A percentile compares a stretch with the other conserved stretches of the same genome.
Conservation (phyloP, 2,113 vertebrate genomes). For the Axis porcinus region DNA sequence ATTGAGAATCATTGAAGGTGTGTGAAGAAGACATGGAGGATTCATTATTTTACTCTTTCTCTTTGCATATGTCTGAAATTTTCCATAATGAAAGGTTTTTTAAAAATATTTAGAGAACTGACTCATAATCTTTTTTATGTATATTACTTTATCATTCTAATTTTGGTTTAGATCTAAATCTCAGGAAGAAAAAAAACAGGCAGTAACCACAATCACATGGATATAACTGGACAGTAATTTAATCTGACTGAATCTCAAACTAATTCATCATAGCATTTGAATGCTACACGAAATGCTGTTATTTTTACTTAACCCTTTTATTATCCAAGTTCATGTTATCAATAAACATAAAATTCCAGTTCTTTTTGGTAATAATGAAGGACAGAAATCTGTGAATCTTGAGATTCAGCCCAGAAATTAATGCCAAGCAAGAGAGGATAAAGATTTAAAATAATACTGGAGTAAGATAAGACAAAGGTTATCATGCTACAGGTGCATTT, state of each 20-base stretch:
- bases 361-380: neutral
- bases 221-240: neutral
- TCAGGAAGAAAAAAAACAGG: neutral
- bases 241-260: neutral
- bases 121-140: neutral
- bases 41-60: neutral
- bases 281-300: neutral
- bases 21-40: neutral
- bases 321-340: neutral
- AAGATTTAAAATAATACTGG: neutral
- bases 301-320: neutral
- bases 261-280: neutral
- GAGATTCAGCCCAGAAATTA: neutral
- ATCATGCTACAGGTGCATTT: neutral
- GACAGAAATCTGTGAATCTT: neutral
- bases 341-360: neutral
- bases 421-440: neutral
- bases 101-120: neutral
- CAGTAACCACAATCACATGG: neutral
- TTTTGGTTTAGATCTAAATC: constrained; percentile 7
- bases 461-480: neutral
- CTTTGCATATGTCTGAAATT: neutral
- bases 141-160: neutral
- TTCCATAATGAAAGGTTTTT: neutral
- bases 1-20: neutral